Percentiles rank a stretch among this genome's conserved stretches.
Conservation (phyloP, 2,113 vertebrate genomes). For the Anolis sagrei region DNA sequence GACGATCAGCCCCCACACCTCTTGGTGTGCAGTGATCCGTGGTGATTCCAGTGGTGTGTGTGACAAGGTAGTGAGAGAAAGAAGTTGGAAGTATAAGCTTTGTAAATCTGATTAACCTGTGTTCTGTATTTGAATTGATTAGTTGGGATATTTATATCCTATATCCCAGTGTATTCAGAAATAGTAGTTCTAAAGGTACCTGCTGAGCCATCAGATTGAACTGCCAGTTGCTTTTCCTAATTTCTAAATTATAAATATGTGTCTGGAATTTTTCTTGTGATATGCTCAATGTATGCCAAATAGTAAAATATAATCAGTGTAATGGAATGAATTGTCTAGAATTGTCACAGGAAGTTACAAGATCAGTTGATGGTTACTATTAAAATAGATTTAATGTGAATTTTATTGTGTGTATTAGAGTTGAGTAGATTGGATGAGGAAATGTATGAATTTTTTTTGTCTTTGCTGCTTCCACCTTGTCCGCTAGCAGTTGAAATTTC, state of each 20-base stretch:
- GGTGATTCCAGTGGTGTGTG: too few relatives aligned
- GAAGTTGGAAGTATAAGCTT: too few relatives aligned
- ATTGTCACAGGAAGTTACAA: slow-evolving; percentile 2
- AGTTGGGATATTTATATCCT: neutral
- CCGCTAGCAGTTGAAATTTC: neutral
- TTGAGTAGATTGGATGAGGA: neutral
- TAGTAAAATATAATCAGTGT: slow-evolving; percentile 2
- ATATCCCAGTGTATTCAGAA: neutral
- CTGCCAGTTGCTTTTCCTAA: neutral
- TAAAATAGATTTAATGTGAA: neutral
- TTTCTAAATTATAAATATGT: neutral
- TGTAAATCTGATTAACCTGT: too few relatives aligned
- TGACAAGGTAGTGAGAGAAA: too few relatives aligned
- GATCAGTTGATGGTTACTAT: neutral
- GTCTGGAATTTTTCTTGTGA: neutral
- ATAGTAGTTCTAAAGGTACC: neutral
- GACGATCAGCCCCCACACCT: too few relatives aligned
- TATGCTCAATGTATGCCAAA: neutral
- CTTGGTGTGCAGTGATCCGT: too few relatives aligned
- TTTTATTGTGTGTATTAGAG: neutral
- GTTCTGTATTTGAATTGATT: too few relatives aligned
- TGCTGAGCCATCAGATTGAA: neutral
- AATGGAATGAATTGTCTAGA: neutral
- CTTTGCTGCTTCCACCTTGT: neutral
- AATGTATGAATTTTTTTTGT: neutral